Conservation (phyloP, 2,888 invertebrate species). For the Deilephila elpenor region DNA sequence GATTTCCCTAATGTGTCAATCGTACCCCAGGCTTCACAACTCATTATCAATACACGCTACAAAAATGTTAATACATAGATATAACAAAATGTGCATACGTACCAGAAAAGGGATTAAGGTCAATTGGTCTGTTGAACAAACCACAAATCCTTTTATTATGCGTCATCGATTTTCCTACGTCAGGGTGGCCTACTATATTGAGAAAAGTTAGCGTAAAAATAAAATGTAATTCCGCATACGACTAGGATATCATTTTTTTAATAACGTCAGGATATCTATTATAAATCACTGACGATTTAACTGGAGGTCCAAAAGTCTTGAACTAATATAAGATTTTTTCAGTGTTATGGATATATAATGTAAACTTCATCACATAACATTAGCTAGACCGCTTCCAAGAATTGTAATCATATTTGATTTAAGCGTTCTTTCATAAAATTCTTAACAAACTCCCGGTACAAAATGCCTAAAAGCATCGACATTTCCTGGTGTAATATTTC, state of each 20-base stretch:
- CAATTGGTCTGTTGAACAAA: not conserved
- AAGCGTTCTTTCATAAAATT: not conserved
- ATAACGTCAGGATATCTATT: not conserved
- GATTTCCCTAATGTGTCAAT: too few relatives aligned
- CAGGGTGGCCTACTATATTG: not conserved
- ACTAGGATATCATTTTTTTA: too few relatives aligned
- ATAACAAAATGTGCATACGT: not conserved
- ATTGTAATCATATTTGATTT: too few relatives aligned
- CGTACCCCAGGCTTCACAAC: too few relatives aligned
- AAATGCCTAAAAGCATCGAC: not conserved
- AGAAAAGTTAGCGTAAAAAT: not conserved
- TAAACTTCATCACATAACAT: too few relatives aligned
- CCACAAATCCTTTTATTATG: constrained; percentile 17
- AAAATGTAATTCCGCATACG: too few relatives aligned
- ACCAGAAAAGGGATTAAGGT: not conserved
- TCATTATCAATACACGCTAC: too few relatives aligned
- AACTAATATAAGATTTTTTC: too few relatives aligned
- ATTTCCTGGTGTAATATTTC: not conserved
- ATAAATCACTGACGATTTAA: too few relatives aligned
- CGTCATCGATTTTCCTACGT: not conserved
- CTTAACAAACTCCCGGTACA: not conserved
- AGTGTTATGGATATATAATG: too few relatives aligned
- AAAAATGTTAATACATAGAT: not conserved
- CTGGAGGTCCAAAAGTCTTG: too few relatives aligned
- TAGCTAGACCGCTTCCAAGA: too few relatives aligned